phyloP scores from a whole-genome alignment of 2,113 vertebrate genomes.

The Lophius piscatorius region DNA sequence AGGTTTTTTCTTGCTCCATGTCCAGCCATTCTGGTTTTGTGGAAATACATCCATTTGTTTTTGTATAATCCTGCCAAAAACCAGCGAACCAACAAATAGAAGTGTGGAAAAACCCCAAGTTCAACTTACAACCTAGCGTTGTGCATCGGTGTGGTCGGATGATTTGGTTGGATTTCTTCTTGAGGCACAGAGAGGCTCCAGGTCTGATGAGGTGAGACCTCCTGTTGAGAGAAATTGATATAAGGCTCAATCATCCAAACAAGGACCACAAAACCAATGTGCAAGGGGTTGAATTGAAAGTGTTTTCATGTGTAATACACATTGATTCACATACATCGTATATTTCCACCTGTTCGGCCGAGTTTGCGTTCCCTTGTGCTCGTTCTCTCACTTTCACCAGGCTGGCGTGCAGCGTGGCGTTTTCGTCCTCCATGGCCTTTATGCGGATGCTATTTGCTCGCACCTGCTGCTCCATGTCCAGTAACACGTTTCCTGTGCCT shows the following conservation, averaged over 20 bases:
- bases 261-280: conserved; percentile 8
- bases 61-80: too few relatives aligned
- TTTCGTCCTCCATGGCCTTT: conserved; percentile 87
- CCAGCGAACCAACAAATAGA: too few relatives aligned
- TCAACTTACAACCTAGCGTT: conserved; percentile 53
- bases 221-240: conserved; percentile 53
- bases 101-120: too few relatives aligned
- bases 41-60: too few relatives aligned
- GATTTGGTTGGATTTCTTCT: conserved; percentile 5
- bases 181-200: neutral
- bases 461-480: conserved; percentile 92
- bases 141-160: neutral
- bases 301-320: neutral
- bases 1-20: too few relatives aligned
- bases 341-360: conserved; percentile 70
- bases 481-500: conserved; percentile 84
- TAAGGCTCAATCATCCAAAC: too few relatives aligned
- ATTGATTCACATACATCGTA: too few relatives aligned
- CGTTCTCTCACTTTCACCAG: conserved; percentile 81
- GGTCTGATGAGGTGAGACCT: conserved; percentile 24
- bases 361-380: conserved; percentile 57
- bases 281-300: neutral
- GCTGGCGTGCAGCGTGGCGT: conserved; percentile 71
- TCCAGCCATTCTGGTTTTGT: too few relatives aligned
- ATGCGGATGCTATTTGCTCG: conserved; percentile 88